Conservation (phyloP, 2,113 vertebrate species). For the Pseudonaja textilis region DNA sequence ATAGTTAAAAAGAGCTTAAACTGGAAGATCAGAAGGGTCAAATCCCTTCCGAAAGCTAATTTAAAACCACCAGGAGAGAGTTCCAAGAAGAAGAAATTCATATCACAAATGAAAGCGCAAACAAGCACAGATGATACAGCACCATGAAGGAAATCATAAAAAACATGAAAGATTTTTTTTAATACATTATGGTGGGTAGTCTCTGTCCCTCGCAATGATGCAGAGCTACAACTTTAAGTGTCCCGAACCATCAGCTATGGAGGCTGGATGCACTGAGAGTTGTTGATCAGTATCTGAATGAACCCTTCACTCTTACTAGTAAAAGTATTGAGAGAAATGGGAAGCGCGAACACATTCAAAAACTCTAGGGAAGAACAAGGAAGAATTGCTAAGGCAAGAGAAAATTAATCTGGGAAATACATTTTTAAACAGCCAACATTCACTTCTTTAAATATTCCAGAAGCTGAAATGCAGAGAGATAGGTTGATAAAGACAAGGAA, state of each 20-base stretch:
- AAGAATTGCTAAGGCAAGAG: not conserved
- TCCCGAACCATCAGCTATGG: not conserved
- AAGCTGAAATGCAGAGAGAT: not conserved
- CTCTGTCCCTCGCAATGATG: not conserved
- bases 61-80: not conserved
- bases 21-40: not conserved
- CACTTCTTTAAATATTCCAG: not conserved
- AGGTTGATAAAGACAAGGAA: too few species aligned
- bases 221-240: not conserved
- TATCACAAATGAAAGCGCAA: not conserved
- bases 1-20: not conserved
- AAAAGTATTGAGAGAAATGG: not conserved
- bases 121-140: not conserved
- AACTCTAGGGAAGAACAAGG: not conserved
- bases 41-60: not conserved
- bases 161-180: not conserved
- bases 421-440: not conserved
- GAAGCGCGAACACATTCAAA: not conserved
- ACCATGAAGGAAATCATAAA: not conserved
- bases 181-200: too few species aligned
- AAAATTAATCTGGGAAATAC: not conserved
- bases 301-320: not conserved
- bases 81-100: not conserved
- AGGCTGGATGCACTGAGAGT: not conserved
- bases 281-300: not conserved